Conservation (phyloP, 2,888 invertebrate species). For the Chelonus formosanus region DNA sequence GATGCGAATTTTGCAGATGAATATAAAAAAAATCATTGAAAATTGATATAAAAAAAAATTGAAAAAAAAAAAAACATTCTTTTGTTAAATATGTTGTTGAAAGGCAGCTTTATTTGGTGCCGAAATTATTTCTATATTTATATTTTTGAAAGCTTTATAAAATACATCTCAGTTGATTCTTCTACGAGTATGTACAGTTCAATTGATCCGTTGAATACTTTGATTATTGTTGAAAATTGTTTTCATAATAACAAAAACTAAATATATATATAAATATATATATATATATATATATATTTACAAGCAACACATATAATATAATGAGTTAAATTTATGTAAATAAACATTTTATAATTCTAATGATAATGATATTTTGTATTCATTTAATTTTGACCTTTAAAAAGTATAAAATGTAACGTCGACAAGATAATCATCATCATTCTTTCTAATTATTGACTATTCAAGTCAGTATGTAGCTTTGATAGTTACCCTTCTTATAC, state of each 20-base stretch:
- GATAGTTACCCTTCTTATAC: too few relatives aligned
- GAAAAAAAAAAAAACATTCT: neutral
- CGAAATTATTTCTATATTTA: conserved; percentile 1
- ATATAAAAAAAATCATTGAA: conserved; percentile 22
- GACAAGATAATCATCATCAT: too few relatives aligned
- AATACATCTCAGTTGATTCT: neutral
- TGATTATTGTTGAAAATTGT: conserved; percentile 50
- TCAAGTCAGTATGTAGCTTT: too few relatives aligned
- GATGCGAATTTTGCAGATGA: neutral
- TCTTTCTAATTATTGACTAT: too few relatives aligned
- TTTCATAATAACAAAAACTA: conserved; percentile 36
- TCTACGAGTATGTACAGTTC: conserved; percentile 51
- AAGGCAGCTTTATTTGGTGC: too few relatives aligned
- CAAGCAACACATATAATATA: conserved; percentile 42
- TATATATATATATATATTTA: conserved; percentile 45
- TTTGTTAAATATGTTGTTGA: too few relatives aligned
- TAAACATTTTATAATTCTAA: conserved; percentile 60
- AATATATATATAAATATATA: conserved; percentile 45
- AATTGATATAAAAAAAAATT: conserved; percentile 8
- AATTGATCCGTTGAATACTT: conserved; percentile 45
- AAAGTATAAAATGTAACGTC: too few relatives aligned
- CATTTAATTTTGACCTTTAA: neutral
- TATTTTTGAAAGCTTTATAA: neutral
- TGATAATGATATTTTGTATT: conserved; percentile 6
- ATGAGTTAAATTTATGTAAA: conserved; percentile 58